Base-by-base conservation (phyloP, 2,113 vertebrate species). In the Eudyptes chrysolophus region DNA sequence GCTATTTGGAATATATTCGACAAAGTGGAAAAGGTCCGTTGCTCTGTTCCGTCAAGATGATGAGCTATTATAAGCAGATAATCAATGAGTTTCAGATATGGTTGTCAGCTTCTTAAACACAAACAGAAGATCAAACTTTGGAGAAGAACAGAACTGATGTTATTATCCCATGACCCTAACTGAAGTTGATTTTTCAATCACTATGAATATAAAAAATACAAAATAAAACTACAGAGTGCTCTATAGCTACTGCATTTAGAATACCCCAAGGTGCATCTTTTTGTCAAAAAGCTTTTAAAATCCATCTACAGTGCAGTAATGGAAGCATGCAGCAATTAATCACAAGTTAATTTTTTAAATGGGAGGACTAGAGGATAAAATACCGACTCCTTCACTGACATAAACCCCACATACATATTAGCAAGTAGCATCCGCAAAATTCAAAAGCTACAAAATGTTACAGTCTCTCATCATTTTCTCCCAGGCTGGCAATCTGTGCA, bases 41-140 rank as follows among this genome's bases (percentile, higher is more conserved):
- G 69, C 72, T 88, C 12, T 72, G 10, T 79, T 95, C 65, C 5
- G 2, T 72, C 7, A 5, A 86, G 57, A 89, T 2, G 8, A 84
- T 49, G 48, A 89, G 26, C 24, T 71, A 55, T 70, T 89, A 94
- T 38, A 89, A 68, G 32, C n/a, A 94, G 76, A 49, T 87, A 84
- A 95, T 81, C 95, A 94, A 64, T 90, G 76, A 86, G n/a, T 40
- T 92, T 93, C 90, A 94, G 83, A 84, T 77, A 75, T 29, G 38
- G 68, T 24, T 86, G 51, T 81, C 79, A 92, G 26, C 42, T 87
- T 75, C 72, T 71, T 61, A 82, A 90, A 78, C 13, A 89, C 9
- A 68, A 81, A 79, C 27, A 87, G 52, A 89, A 96, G 81, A 87
- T 84, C 27, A 92, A 71, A 82, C 26, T 81, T 94, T 49, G 25